Base-by-base conservation (phyloP, 2,113 vertebrate species). In the Pardalotus punctatus region DNA sequence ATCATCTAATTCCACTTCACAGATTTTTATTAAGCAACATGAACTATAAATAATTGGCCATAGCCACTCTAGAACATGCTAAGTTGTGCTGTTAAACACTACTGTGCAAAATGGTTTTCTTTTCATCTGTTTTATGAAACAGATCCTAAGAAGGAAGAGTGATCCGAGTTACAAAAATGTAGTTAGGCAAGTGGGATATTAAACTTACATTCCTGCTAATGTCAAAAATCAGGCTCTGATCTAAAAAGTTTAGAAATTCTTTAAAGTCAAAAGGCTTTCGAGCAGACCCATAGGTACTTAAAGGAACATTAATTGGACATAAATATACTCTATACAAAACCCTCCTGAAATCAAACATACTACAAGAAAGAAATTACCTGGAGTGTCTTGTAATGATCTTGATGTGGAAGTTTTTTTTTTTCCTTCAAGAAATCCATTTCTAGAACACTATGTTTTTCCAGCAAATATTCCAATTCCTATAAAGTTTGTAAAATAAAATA, bases 371-470 rank as follows among this genome's bases (percentile, higher is more conserved):
- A 61, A 48, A 84, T 97, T 98, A 98, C 98, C 98, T 98, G 98
- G 36, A 98, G 95, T 10, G 61, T 94, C 77, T 87, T 97, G 86
- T 98, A 98, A 83, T 76, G 86, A 60, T 98, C 97, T 88, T 98
- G 95, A 74, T 98, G 93, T 57, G 96, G 97, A 91, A 97, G 65
- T 86, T 96, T 96, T 18, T 96, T 96, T 80, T 96, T 98, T 69
- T 97, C 96, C 66, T 97, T 97, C 92, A 98, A 84, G n/a, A 98
- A 98, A 82, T 93, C 91, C 64, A 95, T 96, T 95, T 98, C 98
- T 74, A 98, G 78, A 45, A 94, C n/a, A 72, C 80, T 95, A 25
- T 98, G 97, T 61, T 98, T 98, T 93, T 98, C 97, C 94, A 98
- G 85, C 70, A 98, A 90, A 38, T 74, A 81, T 62, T 98, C 97